These are phyloP conservation scores for Masnerella sp. DNA, from an alignment of 2,888 invertebrate species.

Conservation along the genomic window DNA sequence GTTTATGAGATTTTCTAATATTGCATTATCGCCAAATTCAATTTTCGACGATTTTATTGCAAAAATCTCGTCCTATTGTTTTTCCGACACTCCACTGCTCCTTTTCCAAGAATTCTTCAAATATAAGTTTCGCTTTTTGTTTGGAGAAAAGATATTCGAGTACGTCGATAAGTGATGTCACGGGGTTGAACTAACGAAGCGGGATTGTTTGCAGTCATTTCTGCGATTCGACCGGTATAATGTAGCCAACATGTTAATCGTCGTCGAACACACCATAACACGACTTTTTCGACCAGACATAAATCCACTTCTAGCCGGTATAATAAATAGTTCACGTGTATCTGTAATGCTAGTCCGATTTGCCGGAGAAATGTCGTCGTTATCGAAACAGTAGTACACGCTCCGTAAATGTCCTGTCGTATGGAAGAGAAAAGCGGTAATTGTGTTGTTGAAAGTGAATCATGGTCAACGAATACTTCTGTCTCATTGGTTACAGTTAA, in stretches of 20 bases:
- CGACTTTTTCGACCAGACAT: constrained; percentile 36
- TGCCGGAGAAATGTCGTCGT: constrained; percentile 61
- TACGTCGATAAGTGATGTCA: no score
- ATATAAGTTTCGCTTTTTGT: no score
- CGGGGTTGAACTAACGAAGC: no score
- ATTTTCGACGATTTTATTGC: no score
- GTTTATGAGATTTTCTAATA: constrained; percentile 16
- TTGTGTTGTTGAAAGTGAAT: constrained; percentile 60
- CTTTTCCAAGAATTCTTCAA: no score
- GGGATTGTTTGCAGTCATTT: neutral
- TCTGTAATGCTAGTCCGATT: constrained; percentile 46
- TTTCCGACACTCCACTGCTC: no score
- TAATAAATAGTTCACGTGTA: constrained; percentile 57
- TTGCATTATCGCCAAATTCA: constrained; percentile 3
- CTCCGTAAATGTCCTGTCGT: constrained; percentile 57
- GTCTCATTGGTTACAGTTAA: no score
- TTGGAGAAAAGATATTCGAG: no score
- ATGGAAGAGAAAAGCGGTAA: constrained; percentile 61
- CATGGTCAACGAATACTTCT: no score
- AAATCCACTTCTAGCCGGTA: constrained; percentile 25
- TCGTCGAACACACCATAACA: constrained; percentile 14
- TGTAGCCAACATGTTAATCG: constrained; percentile 37
- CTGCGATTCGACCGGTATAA: neutral
- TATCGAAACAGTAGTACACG: constrained; percentile 57
- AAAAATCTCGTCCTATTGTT: no score